Evolutionary conservation across 2,113 vertebrate genomes (phyloP), one percentile per base, ranked within the genome.

Genomic region (Centropus bengalensis): DNA sequence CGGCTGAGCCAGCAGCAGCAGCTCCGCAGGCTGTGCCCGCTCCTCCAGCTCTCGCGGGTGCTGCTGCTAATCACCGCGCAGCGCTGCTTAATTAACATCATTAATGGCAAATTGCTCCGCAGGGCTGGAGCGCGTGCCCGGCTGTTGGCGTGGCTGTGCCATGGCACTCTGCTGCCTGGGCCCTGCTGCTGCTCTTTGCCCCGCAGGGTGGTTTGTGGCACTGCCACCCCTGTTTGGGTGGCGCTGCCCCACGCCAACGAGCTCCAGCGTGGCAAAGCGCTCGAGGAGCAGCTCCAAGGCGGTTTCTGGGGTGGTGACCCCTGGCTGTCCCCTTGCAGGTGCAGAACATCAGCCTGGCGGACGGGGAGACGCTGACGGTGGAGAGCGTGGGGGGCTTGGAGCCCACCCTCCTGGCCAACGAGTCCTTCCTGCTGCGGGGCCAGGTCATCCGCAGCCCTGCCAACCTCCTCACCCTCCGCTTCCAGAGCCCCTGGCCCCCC

Each of bases 371-470:
- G 0, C 93, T 99, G 89, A 98, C 97, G 0, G 98, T 99, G 93
- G 98, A 99, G 97, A 98, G 98, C 8, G 32, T 97, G 0, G 98
- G 98, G 6, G 98, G 98, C 1, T 76, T 97, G 36, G 98, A 99
- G 89, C 98, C 98, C 23, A 91, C 97, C 32, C 97, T 98, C n/a
- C 95, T 99, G 97, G 99, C 99, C 96, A 99, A 99, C 6, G 98
- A 99, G 95, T 99, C 99, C 83, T 98, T 99, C 96, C 97, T 99
- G 87, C 97, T 99, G 95, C 98, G 98, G 69, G 99, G 99, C 26
- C 98, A 99, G 94, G 98, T 99, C 49, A 98, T 99, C 76, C 98
- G 99, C 33, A 99, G 99, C 96, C 98, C 98, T 6, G 99, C 98
- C 93, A 99, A 99, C 94, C 98, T 99, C 97, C 98, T 99, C 69